Evolutionary conservation across 2,113 vertebrate species (phyloP).

Genomic region (Stegastes partitus): DNA sequence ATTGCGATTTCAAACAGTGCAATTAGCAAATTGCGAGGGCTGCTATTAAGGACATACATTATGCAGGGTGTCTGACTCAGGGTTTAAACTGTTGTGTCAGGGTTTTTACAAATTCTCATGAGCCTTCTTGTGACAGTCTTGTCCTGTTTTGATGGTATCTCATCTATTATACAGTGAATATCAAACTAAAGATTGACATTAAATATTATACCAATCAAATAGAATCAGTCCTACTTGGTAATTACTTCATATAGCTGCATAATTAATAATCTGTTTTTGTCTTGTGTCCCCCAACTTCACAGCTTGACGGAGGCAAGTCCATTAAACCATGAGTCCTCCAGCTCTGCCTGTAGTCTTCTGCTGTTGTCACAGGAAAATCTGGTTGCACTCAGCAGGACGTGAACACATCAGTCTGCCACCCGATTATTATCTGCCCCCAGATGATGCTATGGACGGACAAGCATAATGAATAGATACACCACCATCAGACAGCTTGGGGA

Average conservation of each 20-base stretch:
- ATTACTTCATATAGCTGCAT: not conserved
- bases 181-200: no score
- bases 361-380: constrained; percentile 92
- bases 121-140: no score
- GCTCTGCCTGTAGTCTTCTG: constrained; percentile 84
- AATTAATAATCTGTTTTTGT: constrained; percentile 8
- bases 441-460: constrained; percentile 79
- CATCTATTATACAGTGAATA: no score
- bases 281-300: not conserved
- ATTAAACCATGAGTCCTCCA: constrained; percentile 90
- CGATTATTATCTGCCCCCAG: constrained; percentile 33
- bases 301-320: constrained; percentile 81
- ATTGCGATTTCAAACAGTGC: no score
- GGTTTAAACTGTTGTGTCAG: no score
- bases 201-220: no score
- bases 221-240: no score
- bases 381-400: constrained; percentile 85
- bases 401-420: constrained; percentile 51
- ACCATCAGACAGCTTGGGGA: constrained; percentile 95
- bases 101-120: no score
- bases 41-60: no score
- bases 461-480: constrained; percentile 95
- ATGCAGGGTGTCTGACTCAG: no score
- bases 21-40: no score
- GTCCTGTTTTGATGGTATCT: no score